These are phyloP conservation scores for Rhagonycha lutea DNA, from an alignment of 2,888 invertebrate species.

Conservation along the genomic window DNA sequence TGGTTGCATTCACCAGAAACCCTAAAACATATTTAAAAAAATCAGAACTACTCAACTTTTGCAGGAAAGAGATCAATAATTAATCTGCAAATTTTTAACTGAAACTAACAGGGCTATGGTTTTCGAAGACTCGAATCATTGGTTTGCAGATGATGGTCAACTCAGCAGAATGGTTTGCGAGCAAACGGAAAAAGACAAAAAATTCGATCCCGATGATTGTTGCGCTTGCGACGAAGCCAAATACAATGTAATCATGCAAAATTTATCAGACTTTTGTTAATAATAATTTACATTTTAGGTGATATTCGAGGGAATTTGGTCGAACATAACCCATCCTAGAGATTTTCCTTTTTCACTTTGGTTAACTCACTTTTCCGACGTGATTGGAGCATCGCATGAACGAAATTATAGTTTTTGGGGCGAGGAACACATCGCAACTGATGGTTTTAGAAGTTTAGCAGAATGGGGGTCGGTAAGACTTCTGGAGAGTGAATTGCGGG, in stretches of 20 bases:
- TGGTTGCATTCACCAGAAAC: too few species aligned
- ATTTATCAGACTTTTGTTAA: neutral
- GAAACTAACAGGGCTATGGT: conserved; percentile 78
- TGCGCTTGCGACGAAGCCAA: conserved; percentile 97
- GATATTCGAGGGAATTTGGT: conserved; percentile 94
- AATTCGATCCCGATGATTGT: conserved; percentile 67
- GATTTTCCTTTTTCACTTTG: conserved; percentile 90
- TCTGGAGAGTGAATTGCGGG: conserved; percentile 87
- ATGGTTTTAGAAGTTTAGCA: conserved; percentile 82
- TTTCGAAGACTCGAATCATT: conserved; percentile 75
- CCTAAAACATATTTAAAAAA: too few species aligned
- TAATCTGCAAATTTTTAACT: neutral
- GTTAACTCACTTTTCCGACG: conserved; percentile 95
- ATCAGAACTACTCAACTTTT: too few species aligned
- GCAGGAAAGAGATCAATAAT: neutral
- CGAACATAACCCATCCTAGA: conserved; percentile 92
- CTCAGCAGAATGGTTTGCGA: conserved; percentile 82
- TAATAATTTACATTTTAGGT: conserved; percentile 57
- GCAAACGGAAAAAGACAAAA: conserved; percentile 66
- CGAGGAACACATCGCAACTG: conserved; percentile 82
- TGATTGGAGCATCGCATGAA: conserved; percentile 93
- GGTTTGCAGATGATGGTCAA: conserved; percentile 90
- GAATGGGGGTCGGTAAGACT: conserved; percentile 89
- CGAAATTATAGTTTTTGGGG: conserved; percentile 91
- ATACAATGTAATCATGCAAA: conserved; percentile 71